These are phyloP conservation scores for Anoplophora glabripennis DNA, from an alignment of 1,140 invertebrate genomes.

Conservation along the genomic window DNA sequence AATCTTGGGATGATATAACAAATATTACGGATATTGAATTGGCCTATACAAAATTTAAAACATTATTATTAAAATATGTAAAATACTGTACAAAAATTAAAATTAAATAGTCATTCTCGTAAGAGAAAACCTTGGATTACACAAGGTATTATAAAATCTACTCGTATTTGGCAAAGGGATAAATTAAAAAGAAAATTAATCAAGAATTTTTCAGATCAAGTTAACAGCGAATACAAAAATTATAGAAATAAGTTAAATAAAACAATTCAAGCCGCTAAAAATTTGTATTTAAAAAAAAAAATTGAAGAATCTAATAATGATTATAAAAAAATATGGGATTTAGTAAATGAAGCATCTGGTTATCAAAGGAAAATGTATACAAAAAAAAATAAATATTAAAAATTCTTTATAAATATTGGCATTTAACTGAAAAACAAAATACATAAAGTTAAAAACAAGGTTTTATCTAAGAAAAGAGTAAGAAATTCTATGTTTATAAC, in stretches of 20 bases:
- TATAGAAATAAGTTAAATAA: constrained; percentile 6
- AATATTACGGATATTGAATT: neutral
- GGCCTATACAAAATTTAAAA: neutral
- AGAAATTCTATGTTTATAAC: constrained; percentile 4
- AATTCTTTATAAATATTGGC: constrained; percentile 4
- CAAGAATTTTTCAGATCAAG: neutral
- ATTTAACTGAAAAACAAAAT: neutral
- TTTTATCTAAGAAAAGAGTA: neutral
- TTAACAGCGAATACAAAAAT: neutral
- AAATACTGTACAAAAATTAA: neutral
- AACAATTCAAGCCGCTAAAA: too few species aligned
- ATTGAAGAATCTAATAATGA: constrained; percentile 1
- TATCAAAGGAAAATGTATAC: neutral
- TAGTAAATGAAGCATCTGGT: constrained; percentile 2
- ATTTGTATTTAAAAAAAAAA: neutral
- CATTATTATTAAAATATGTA: too few species aligned
- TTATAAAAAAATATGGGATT: constrained; percentile 3
- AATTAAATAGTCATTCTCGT: neutral
- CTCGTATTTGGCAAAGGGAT: constrained; percentile 3
- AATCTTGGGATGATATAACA: neutral
- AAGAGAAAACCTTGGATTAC: neutral
- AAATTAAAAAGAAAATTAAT: constrained; percentile 4
- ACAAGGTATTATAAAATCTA: constrained; percentile 5
- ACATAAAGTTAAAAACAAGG: neutral
- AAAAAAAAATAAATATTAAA: too few species aligned